Percentiles rank a stretch among this genome's conserved stretches.
phyloP scores from a whole-genome alignment of 2,797 vertebrate genomes.

The Babyrousa celebensis region DNA sequence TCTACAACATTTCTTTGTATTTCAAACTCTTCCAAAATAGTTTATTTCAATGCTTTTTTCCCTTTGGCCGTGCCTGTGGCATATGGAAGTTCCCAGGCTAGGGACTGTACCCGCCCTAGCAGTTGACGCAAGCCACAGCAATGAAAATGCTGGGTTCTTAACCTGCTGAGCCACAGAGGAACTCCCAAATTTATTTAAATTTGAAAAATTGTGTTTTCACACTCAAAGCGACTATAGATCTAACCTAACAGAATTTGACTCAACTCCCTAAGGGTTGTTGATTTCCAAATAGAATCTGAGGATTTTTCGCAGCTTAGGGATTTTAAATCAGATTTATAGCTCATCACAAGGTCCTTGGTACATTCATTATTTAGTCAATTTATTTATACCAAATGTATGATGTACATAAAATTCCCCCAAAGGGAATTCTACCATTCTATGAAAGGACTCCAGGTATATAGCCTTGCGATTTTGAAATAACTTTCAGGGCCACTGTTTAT shows the following conservation, averaged over 20 bases:
- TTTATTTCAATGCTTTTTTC: not conserved
- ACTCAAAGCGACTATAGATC: not conserved
- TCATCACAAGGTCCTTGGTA: not conserved
- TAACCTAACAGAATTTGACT: not conserved
- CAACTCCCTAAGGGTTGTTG: not conserved
- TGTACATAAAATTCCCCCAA: not conserved
- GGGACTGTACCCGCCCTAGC: no score
- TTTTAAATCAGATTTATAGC: not conserved
- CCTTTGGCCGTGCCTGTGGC: no score
- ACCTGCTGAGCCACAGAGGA: no score
- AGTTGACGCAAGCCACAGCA: no score
- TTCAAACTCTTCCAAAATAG: not conserved
- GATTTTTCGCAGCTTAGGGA: not conserved
- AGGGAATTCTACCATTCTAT: not conserved
- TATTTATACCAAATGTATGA: not conserved
- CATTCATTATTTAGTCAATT: not conserved
- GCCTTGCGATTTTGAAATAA: not conserved
- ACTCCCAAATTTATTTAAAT: not conserved
- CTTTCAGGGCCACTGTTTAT: not conserved
- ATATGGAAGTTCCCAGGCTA: no score
- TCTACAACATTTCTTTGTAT: not conserved
- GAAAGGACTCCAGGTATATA: not conserved
- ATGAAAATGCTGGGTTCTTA: no score
- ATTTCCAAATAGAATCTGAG: conserved; percentile 38
- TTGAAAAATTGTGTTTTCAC: not conserved